These are phyloP conservation scores for Mus spretus DNA, from an alignment of 2,797 vertebrate species.

Conservation along the genomic window DNA sequence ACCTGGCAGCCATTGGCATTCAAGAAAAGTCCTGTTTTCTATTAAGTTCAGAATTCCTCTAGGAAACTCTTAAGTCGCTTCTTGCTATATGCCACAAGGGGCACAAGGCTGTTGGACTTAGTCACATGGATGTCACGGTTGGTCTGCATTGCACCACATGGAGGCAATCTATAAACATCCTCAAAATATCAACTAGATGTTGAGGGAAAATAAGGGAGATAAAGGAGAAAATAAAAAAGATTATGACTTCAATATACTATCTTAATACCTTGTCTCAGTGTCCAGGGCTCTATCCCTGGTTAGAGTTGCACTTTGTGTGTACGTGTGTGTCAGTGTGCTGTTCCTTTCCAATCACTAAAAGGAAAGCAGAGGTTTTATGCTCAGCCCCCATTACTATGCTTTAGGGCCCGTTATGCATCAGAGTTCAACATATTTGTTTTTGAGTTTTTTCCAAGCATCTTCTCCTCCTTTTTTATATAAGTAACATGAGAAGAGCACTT, in stretches of 20 bases:
- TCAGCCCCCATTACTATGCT: not conserved
- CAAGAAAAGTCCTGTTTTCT: constrained; percentile 71
- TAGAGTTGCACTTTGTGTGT: not conserved
- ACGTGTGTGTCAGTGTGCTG: not conserved
- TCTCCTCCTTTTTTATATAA: not conserved
- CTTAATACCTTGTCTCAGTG: not conserved
- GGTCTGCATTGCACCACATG: not conserved
- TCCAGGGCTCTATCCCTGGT: not conserved
- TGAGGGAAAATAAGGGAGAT: not conserved
- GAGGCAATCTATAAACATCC: constrained; percentile 29
- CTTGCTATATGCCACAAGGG: not conserved
- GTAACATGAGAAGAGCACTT: not conserved
- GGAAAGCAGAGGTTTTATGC: not conserved
- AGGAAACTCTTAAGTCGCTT: constrained; percentile 62
- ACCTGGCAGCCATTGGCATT: constrained; percentile 54
- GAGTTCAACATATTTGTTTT: not conserved
- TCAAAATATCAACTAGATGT: constrained; percentile 42
- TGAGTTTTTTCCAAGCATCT: not conserved
- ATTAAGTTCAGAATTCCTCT: constrained; percentile 74
- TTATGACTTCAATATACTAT: not conserved
- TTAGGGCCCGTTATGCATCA: not conserved
- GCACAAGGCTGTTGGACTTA: not conserved
- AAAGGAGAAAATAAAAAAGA: not conserved
- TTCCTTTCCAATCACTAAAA: not conserved
- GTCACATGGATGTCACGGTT: not conserved